A percentile compares a stretch with the other conserved stretches of the same genome.
Evolutionary conservation across 2,797 vertebrate species (phyloP).

Genomic region (Rallus crepitans): DNA sequence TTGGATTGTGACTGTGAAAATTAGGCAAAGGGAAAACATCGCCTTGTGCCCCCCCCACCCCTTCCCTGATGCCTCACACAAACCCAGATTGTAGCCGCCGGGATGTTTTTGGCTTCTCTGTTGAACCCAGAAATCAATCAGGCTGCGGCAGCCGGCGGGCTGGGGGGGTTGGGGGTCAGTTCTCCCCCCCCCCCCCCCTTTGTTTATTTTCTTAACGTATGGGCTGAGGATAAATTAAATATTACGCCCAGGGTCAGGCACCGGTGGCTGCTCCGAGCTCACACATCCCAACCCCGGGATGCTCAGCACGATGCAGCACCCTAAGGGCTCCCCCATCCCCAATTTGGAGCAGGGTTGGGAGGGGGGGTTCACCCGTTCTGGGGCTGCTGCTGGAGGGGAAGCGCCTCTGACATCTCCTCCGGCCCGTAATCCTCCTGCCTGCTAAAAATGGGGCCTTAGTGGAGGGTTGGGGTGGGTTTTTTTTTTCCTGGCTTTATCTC

Average conservation of each 20-base stretch:
- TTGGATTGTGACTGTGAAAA: slow-evolving; percentile 69
- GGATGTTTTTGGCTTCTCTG: slow-evolving; percentile 48
- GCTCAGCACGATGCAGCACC: background rate
- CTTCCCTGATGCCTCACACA: slow-evolving; percentile 46
- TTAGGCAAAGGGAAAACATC: slow-evolving; percentile 67
- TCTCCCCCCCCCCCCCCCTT: background rate
- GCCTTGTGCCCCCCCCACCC: background rate
- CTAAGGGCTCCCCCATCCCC: background rate
- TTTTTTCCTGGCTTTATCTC: slow-evolving; percentile 62
- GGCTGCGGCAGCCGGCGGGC: background rate
- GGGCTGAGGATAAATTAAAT: background rate
- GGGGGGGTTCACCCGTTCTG: background rate
- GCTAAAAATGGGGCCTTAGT: background rate
- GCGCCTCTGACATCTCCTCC: background rate
- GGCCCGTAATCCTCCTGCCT: rapidly evolving
- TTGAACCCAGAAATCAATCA: slow-evolving; percentile 29
- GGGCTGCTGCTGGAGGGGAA: background rate
- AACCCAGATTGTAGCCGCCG: slow-evolving; percentile 54
- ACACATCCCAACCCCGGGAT: rapidly evolving
- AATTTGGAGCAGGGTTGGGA: background rate
- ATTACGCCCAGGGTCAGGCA: background rate
- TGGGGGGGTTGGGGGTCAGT: background rate
- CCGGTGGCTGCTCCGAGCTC: background rate
- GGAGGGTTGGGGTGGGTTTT: background rate
- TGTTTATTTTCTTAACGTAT: slow-evolving; percentile 1